Evolutionary conservation across 2,113 vertebrate species (phyloP), one percentile per base, ranked within the genome.

Genomic region (Hiodon alosoides): DNA sequence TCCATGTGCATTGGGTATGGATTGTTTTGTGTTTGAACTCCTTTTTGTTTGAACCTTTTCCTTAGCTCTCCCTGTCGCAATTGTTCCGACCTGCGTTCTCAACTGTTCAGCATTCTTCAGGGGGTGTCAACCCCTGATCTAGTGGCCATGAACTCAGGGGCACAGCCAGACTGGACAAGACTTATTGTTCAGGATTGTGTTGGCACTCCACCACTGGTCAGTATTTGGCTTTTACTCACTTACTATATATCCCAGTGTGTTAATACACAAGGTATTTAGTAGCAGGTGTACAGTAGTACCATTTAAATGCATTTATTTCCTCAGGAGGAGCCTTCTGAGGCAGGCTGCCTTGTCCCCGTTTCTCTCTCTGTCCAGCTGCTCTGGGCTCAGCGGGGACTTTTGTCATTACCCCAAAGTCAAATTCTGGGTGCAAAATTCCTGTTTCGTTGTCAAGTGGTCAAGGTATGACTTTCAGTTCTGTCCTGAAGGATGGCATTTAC

Each of bases 401-500:
- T 87, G 3, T 81, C 87, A 11, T 77, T 86, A 51, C 86, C 90
- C 0, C 90, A 92, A 81, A 87, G 72, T 75, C 87, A 87, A 80
- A 87, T 92, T 72, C 82, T 92, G 17, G 91, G 89, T 2, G 87
- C 85, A 64, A 88, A 88, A 84, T 91, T 85, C 55, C 8, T 78
- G 7, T 91, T 89, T 79, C 77, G 70, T 6, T 92, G 91, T 85
- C 80, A 84, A 64, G 78, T 5, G 3, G 6, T 89, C 6, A 82
- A 89, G 87, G 91, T 92, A 76, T 52, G 62, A 1, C 58, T 54
- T 51, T 9, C 46, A 31, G 10, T 17, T 52, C 7, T 48, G 13
- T 7, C 52, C 48, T 0, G 11, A 11, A 53, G 13, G 14, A 6
- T 10, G 52, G 59, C 53, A 46, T 48, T 14, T 16, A 52, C 10